Conservation (phyloP, 2,797 vertebrate genomes). For the Amblyraja radiata region DNA sequence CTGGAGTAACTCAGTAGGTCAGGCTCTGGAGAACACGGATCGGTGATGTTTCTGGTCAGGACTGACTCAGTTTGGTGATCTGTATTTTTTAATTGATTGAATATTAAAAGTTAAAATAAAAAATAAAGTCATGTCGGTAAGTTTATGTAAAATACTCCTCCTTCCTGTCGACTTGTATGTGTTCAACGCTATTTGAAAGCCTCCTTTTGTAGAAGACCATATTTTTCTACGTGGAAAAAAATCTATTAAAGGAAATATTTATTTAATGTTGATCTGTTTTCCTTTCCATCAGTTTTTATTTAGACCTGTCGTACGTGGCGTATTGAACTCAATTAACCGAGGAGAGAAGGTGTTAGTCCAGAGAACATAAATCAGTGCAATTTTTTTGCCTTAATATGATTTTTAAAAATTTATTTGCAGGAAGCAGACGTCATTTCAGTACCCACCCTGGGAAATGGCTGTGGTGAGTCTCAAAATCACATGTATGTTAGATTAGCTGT, state of each 20-base stretch:
- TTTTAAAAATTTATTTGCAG: neutral
- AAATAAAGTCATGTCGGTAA: too few relatives aligned
- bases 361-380: neutral
- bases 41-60: too few relatives aligned
- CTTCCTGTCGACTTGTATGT: neutral
- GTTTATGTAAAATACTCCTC: neutral
- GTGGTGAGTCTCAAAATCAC: too few relatives aligned
- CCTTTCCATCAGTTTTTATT: constrained; percentile 6
- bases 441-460: too few relatives aligned
- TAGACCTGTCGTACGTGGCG: neutral
- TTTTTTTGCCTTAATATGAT: neutral
- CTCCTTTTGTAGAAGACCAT: neutral
- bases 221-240: neutral
- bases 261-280: neutral
- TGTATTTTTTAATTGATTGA: neutral
- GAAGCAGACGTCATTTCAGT: too few relatives aligned
- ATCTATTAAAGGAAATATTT: neutral
- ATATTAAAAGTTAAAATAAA: neutral
- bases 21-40: too few relatives aligned
- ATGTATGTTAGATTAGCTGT: too few relatives aligned
- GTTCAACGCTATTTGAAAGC: neutral
- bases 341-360: neutral
- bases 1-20: too few relatives aligned
- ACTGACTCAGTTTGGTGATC: neutral
- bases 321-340: neutral